Percentiles rank a stretch among this genome's conserved stretches.
phyloP scores from a whole-genome alignment of 2,797 vertebrate species.

The Mallotus villosus region DNA sequence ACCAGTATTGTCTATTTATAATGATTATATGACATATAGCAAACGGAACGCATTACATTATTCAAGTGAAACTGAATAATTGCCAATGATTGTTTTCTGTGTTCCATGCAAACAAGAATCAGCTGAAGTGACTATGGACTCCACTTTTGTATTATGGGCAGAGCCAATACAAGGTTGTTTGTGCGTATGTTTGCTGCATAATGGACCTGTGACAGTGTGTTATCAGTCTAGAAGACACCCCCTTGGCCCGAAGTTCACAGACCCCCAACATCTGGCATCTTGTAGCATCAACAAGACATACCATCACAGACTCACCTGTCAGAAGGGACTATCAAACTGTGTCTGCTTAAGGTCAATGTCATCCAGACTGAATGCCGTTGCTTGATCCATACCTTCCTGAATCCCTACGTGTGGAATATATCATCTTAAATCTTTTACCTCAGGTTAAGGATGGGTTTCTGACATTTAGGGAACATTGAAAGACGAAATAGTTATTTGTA shows the following conservation, averaged over 20 bases:
- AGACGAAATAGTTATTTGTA: too few species aligned
- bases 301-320: not conserved
- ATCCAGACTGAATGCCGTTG: too few species aligned
- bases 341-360: too few species aligned
- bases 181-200: slow-evolving; percentile 40
- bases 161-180: slow-evolving; percentile 29
- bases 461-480: too few species aligned
- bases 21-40: not conserved
- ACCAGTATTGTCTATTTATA: too few species aligned
- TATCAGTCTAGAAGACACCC: not conserved
- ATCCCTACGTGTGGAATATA: too few species aligned
- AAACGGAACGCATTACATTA: not conserved
- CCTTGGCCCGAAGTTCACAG: slow-evolving; percentile 28
- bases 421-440: too few species aligned
- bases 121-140: too few species aligned
- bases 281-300: not conserved
- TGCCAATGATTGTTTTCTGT: too few species aligned
- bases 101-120: too few species aligned
- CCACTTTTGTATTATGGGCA: slow-evolving; percentile 44
- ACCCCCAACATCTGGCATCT: slow-evolving; percentile 2
- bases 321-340: not conserved
- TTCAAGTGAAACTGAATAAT: not conserved
- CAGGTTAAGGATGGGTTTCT: too few species aligned
- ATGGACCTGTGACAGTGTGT: not conserved
- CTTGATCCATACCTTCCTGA: too few species aligned